Evolutionary conservation across 2,797 vertebrate species (phyloP), one percentile per base, ranked within the genome.

Genomic region (Garrulus glandarius): DNA sequence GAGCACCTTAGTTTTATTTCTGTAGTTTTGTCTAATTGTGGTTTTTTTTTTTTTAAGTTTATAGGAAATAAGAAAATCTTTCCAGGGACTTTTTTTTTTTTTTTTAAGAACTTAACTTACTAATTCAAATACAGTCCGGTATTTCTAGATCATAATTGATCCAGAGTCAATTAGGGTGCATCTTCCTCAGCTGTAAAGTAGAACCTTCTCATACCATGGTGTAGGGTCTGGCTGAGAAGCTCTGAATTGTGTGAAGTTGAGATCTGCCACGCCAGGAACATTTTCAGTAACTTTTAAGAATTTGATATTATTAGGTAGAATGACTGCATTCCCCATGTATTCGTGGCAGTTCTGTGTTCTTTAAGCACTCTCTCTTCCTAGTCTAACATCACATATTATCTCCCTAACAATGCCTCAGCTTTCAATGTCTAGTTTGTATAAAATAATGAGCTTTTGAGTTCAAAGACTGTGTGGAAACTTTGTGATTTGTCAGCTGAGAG

Each of bases 401-500:
- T 92, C 44, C 44, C 32, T 87, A 87, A 92, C 86, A 96, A 72
- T 83, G 80, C 37, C 60, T 82, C 53, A 80, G 74, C 30, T 89
- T 94, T 86, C 74, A 59, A 13, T 76, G 44, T 68, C 78, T 85
- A 71, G 52, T 87, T 95, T 87, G 41, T 92, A 22, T 68, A 93
- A 90, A 64, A 89, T 87, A 70, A 94, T 80, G 64, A 95, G 74
- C 32, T 87, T 90, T 76, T 56, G 55, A 74, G 46, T 94, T 91
- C 88, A 97, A 96, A 95, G 81, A 74, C 30, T 61, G 37, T 32
- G 17, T 53, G 36, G 52, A 91, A 95, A 80, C 68, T 71, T 92
- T 53, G 49, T 94, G 68, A 68, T 90, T 74, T 95, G 50, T 92
- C 85, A 87, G 60, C 30, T 80, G 64, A 80, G 68, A 82, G 5